phyloP scores from a whole-genome alignment of 2,113 vertebrate genomes.

The Neofelis nebulosa region DNA sequence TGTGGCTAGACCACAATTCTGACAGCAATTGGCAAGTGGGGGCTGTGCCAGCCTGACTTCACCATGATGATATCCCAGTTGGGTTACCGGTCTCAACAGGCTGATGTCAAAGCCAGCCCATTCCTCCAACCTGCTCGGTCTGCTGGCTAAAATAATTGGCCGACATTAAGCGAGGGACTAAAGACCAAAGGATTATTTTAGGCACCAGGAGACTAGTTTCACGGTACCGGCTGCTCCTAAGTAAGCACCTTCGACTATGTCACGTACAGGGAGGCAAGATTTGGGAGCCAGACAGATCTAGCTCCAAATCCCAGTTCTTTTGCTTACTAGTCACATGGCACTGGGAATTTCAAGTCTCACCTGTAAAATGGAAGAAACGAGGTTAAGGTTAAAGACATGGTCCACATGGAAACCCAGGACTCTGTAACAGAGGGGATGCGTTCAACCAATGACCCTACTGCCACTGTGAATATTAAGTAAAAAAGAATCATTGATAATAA shows the following conservation, averaged over 20 bases:
- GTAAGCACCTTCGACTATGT: neutral
- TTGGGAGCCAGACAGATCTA: neutral
- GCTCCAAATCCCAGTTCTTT: neutral
- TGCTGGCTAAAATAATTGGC: slow-evolving; percentile 42
- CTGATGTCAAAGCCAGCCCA: slow-evolving; percentile 17
- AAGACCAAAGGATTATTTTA: slow-evolving; percentile 21
- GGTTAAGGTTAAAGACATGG: neutral
- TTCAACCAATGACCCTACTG: neutral
- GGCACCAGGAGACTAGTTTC: neutral
- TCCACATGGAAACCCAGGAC: neutral
- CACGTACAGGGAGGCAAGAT: neutral
- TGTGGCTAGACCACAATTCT: slow-evolving; percentile 50
- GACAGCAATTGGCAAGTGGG: neutral
- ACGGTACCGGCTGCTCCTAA: neutral
- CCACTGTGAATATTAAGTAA: neutral
- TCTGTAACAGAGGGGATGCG: neutral
- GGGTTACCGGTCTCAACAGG: slow-evolving; percentile 50
- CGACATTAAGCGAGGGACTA: neutral
- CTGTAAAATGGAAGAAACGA: neutral
- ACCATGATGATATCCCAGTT: slow-evolving; percentile 10
- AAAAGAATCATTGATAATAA: neutral
- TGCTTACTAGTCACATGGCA: neutral
- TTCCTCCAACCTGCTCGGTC: neutral
- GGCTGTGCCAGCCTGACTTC: slow-evolving; percentile 44
- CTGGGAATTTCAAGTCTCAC: neutral